Base-by-base conservation (phyloP, 2,888 invertebrate species). In the Limenitis camilla region DNA sequence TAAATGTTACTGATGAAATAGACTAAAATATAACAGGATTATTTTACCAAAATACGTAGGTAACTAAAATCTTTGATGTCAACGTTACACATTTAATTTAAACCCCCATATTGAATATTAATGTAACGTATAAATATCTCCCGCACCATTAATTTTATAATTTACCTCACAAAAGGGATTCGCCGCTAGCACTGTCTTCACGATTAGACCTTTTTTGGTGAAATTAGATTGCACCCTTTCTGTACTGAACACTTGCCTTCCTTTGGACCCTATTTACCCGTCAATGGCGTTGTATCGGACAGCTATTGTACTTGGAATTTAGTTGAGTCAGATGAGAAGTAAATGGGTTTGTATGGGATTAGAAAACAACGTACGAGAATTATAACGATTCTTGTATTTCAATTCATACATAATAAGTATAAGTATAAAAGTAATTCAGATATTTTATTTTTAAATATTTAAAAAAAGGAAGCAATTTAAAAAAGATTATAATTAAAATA, bases 161-260 rank as follows among this genome's bases (percentile, higher is more conserved):
- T 59, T 53, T 33, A 49, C 40, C 44, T 46, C 46, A 41, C 48
- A 45, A 33, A 50, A 46, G 46, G 39, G 46, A 35, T 35, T 60
- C 52, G 63, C 53, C 43, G 4, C 29, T 45, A 59, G 36, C 70
- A 43, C 67, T 78, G 61, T 74, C 68, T 72, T 45, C 36, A 71
- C 56, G 73, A 72, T 72, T 66, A 72, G 70, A 72, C 70, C 74
- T 74, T 79, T 76, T 81, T 81, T 76, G 78, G 77, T 70, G 70
- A 78, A 81, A 83, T 81, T 80, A 78, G 81, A 83, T 82, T 76
- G 76, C 76, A 72, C 74, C 78, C 76, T 73, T 72, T 73, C 69
- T 69, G 67, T 69, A 66, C 64, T 61, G 67, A 68, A 74, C 76
- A 71, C 74, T 73, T 66, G 69, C 69, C 69, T 68, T 61, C 69